Conservation (phyloP, 2,888 invertebrate species). For the Lutraria lutraria region DNA sequence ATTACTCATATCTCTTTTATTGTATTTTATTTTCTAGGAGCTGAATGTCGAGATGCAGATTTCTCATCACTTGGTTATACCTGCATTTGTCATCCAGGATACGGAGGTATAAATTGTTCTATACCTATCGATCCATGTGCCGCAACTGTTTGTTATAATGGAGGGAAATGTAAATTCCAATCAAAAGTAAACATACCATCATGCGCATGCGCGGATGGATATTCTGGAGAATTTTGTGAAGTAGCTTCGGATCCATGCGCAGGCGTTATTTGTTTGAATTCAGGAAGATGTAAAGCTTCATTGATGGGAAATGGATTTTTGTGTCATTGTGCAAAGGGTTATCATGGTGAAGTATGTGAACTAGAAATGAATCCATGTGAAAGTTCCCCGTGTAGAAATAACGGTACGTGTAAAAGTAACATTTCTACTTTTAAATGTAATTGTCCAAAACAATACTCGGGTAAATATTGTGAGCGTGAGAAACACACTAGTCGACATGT, state of each 20-base stretch:
- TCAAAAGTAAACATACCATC: constrained; percentile 52
- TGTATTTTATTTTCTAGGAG: constrained; percentile 47
- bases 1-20: no score
- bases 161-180: constrained; percentile 69
- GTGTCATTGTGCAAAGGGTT: constrained; percentile 69
- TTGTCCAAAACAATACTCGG: constrained; percentile 69
- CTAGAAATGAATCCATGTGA: constrained; percentile 68
- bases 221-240: constrained; percentile 75
- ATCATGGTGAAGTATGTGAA: constrained; percentile 76
- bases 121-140: constrained; percentile 70
- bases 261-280: constrained; percentile 71
- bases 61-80: constrained; percentile 5
- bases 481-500: background rate
- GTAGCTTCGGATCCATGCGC: constrained; percentile 69
- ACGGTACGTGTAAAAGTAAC: constrained; percentile 74
- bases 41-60: constrained; percentile 46
- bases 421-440: constrained; percentile 72
- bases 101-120: constrained; percentile 55
- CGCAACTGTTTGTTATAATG: constrained; percentile 70
- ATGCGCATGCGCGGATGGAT: constrained; percentile 71
- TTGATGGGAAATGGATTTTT: constrained; percentile 69
- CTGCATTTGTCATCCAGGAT: constrained; percentile 62
- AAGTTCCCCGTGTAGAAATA: constrained; percentile 72
- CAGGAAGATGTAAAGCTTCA: constrained; percentile 72
- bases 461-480: constrained; percentile 68